phyloP scores from a whole-genome alignment of 2,888 invertebrate genomes.

The Parnassius mnemosyne region DNA sequence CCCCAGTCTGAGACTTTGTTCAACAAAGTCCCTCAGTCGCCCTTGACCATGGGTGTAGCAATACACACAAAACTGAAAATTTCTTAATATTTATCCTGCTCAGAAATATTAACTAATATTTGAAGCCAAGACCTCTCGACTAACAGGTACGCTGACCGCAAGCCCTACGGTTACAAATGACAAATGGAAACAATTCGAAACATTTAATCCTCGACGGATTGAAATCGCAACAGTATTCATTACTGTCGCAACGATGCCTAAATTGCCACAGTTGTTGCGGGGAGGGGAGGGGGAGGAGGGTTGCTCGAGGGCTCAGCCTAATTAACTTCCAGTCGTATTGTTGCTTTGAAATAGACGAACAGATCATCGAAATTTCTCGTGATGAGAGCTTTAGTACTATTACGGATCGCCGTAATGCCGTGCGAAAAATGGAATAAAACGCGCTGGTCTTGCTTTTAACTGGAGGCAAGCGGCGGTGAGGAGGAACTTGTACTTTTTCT shows the following conservation, averaged over 20 bases:
- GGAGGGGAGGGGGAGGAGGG: constrained; percentile 28
- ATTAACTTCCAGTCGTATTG: constrained; percentile 53
- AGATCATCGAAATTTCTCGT: constrained; percentile 19
- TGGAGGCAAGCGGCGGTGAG: too few species aligned
- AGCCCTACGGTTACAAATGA: background rate
- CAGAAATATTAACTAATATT: too few species aligned
- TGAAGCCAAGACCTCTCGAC: background rate
- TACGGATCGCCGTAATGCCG: too few species aligned
- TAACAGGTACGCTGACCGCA: too few species aligned
- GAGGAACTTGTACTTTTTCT: too few species aligned
- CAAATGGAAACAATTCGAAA: background rate
- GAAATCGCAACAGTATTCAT: constrained; percentile 12
- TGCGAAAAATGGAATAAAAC: too few species aligned
- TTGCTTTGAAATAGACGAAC: constrained; percentile 28
- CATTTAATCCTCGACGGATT: constrained; percentile 1
- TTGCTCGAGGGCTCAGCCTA: constrained; percentile 36
- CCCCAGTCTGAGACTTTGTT: too few species aligned
- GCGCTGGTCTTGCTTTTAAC: too few species aligned
- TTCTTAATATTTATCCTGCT: too few species aligned
- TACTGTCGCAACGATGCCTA: constrained; percentile 3
- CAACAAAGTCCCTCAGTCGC: too few species aligned
- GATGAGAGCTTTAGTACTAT: constrained; percentile 7
- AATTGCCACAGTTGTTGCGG: background rate
- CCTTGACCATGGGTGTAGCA: too few species aligned
- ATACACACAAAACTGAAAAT: too few species aligned